A percentile compares a stretch with the other conserved stretches of the same genome.
These are phyloP conservation scores for Drosophila cardini DNA, from an alignment of 1,140 invertebrate genomes.

Conservation along the genomic window DNA sequence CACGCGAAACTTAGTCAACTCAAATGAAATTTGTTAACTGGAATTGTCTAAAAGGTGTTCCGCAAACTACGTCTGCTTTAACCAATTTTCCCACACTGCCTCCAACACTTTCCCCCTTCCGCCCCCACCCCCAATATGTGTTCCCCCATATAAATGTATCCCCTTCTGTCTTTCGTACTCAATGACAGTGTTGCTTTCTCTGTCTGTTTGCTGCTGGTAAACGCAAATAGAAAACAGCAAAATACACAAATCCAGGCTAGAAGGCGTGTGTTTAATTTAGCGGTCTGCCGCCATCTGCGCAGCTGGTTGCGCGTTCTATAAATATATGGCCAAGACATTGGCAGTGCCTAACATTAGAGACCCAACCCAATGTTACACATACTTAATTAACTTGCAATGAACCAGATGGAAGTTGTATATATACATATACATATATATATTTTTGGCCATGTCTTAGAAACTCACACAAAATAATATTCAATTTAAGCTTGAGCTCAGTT, in stretches of 20 bases:
- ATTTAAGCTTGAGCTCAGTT: conserved; percentile 32
- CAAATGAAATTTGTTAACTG: conserved; percentile 41
- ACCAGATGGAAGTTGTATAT: conserved; percentile 13
- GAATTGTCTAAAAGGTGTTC: conserved; percentile 46
- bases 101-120: neutral
- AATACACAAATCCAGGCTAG: conserved; percentile 28
- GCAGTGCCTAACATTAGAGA: conserved; percentile 27
- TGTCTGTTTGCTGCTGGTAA: conserved; percentile 2
- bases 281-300: conserved; percentile 29
- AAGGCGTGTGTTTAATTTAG: conserved; percentile 44
- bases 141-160: neutral
- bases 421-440: neutral
- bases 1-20: conserved; percentile 9
- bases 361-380: conserved; percentile 7
- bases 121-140: neutral
- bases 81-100: no score
- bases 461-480: conserved; percentile 37
- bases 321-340: conserved; percentile 26
- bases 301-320: conserved; percentile 26
- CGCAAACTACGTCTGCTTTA: neutral
- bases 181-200: neutral
- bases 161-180: neutral
- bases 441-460: conserved; percentile 22
- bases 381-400: conserved; percentile 55
- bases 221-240: conserved; percentile 38